Evolutionary conservation across 2,888 invertebrate genomes (phyloP), one percentile per base, ranked within the genome.

Genomic region (Glomeris marginata): DNA sequence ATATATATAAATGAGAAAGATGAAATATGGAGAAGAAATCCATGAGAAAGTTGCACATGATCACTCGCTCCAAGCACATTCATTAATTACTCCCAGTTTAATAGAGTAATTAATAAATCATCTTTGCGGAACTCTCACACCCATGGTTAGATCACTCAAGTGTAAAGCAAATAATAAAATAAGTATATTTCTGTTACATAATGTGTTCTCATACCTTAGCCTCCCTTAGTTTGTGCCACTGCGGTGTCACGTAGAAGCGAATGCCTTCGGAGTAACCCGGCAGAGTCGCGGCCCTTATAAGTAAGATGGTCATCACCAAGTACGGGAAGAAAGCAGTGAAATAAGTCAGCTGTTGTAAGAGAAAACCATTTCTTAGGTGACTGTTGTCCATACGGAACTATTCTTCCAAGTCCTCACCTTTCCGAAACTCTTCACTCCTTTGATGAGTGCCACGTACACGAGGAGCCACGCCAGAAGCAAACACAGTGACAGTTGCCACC

Each of bases 261-360:
- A 87, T 80, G 2, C 86, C 87, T 36, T 80, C 77, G 1, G 74
- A 70, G 8, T 85, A 84, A 13, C 86, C 87, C 0, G 83, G 82
- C 47, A 87, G 69, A 1, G 84, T 79, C 4, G 84, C 78, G 1
- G 85, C 84, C 2, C 86, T 76, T 54, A 83, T 74, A 60, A 87
- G 79, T 49, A 87, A 69, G 58, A 84, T 78, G 20, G 81, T 78
- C 59, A 82, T 66, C 18, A 82, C 81, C 45, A 81, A 76, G 62
- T 82, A 82, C 3, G 82, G 82, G 59, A 82, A 81, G 13, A 82
- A 70, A 15, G 81, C 82, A 21, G 81, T 82, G 60, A 81, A 81
- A 62, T 82, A 82, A 18, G 81, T 81, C 49, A 81, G 80, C 74
- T 75, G 60, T 21, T n/a, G n/a, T 3, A n/a, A 34, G 5, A 15